Evolutionary conservation across 2,888 invertebrate genomes (phyloP).

Genomic region (Ormia ochracea): DNA sequence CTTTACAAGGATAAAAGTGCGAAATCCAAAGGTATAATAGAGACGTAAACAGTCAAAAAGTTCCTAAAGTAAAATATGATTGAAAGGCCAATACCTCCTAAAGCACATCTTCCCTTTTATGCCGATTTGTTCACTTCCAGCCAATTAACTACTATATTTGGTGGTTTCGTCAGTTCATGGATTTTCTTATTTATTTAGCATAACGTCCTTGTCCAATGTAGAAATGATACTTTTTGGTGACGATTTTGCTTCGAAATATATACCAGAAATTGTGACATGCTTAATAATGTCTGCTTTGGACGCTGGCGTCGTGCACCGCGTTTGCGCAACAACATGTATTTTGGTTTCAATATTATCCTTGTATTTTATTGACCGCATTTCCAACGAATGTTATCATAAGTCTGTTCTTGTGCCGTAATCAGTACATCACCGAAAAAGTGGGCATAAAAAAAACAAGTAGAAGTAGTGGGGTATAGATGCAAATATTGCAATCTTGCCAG

Average conservation of each 20-base stretch:
- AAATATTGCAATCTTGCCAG: too few species aligned
- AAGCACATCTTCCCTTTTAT: conserved; percentile 86
- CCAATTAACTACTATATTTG: conserved; percentile 90
- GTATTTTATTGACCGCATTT: conserved; percentile 92
- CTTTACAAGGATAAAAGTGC: too few species aligned
- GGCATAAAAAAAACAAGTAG: conserved; percentile 70
- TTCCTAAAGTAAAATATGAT: conserved; percentile 35
- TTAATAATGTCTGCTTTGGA: conserved; percentile 86
- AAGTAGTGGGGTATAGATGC: too few species aligned
- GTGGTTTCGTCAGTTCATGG: conserved; percentile 91
- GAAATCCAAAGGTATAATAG: too few species aligned
- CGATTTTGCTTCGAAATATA: conserved; percentile 88
- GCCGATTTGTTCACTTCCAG: conserved; percentile 87
- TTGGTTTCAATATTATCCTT: conserved; percentile 91
- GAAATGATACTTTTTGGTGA: conserved; percentile 91
- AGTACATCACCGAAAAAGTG: conserved; percentile 65
- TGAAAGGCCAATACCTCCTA: conserved; percentile 52
- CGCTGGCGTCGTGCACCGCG: conserved; percentile 92
- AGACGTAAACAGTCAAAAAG: too few species aligned
- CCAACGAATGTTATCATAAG: conserved; percentile 81
- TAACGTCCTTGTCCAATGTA: conserved; percentile 93
- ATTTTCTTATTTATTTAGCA: conserved; percentile 89
- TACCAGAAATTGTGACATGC: conserved; percentile 90
- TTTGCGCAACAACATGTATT: conserved; percentile 92
- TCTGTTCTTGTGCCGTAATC: conserved; percentile 52